Evolutionary conservation across 2,797 vertebrate species (phyloP).

Genomic region (Catharus ustulatus): DNA sequence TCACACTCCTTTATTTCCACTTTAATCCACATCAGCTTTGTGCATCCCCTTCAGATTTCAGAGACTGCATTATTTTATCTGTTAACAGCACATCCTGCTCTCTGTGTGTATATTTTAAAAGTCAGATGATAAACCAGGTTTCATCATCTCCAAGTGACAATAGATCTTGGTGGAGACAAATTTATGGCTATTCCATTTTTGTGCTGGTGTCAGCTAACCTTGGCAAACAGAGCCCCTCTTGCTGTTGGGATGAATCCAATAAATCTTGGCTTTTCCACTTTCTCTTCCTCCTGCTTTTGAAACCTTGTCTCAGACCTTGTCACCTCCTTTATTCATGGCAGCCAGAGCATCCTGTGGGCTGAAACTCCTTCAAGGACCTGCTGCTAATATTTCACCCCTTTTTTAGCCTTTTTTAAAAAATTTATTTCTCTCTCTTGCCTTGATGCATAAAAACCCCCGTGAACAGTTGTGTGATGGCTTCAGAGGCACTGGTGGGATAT

Average conservation of each 20-base stretch:
- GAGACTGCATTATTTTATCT: background rate
- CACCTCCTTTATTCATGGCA: constrained; percentile 50
- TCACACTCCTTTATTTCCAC: background rate
- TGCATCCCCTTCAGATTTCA: background rate
- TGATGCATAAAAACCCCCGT: background rate
- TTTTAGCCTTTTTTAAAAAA: background rate
- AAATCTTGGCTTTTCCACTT: constrained; percentile 64
- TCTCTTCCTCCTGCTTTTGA: constrained; percentile 32
- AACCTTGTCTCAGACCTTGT: constrained; percentile 67
- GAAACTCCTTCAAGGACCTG: constrained; percentile 38
- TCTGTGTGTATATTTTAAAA: constrained; percentile 27
- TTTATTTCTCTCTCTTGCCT: background rate
- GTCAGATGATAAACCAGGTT: constrained; percentile 60
- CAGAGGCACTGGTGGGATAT: background rate
- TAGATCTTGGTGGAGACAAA: constrained; percentile 70
- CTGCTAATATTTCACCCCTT: constrained; percentile 23
- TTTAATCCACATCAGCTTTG: background rate
- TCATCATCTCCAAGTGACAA: constrained; percentile 53
- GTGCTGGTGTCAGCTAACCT: constrained; percentile 77
- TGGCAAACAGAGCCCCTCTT: constrained; percentile 52
- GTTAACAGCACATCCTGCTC: background rate
- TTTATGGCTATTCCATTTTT: constrained; percentile 71
- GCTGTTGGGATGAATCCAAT: constrained; percentile 56
- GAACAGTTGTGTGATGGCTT: background rate
- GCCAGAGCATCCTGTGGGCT: background rate